Conservation (phyloP, 2,888 invertebrate genomes). For the Spodoptera picta region DNA sequence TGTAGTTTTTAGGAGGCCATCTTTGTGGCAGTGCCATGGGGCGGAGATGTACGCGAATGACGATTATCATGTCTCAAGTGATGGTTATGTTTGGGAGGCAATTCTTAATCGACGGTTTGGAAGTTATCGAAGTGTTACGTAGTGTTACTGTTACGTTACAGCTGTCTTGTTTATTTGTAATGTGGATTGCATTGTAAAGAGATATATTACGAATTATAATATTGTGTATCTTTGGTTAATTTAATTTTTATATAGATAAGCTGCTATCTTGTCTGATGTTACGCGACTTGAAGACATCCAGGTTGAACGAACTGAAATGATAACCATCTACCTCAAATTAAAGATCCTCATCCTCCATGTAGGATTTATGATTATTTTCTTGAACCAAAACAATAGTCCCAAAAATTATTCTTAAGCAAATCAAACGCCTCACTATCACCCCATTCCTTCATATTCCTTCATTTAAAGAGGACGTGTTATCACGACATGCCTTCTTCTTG, state of each 20-base stretch:
- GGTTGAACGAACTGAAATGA: too few species aligned
- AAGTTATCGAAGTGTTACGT: too few species aligned
- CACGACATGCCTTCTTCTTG: constrained; percentile 72
- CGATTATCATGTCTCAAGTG: constrained; percentile 30
- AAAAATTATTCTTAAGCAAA: constrained; percentile 44
- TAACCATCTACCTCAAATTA: too few species aligned
- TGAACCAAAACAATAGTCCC: constrained; percentile 20
- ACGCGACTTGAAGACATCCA: too few species aligned
- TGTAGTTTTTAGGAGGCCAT: constrained; percentile 66
- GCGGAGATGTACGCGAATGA: constrained; percentile 14
- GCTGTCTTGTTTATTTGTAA: too few species aligned
- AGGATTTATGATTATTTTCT: constrained; percentile 1
- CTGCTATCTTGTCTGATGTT: too few species aligned
- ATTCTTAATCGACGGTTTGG: not conserved
- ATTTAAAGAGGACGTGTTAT: constrained; percentile 79
- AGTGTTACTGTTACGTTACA: too few species aligned
- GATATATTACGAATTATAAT: too few species aligned
- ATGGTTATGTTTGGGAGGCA: not conserved
- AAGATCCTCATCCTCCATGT: too few species aligned
- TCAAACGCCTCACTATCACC: constrained; percentile 44
- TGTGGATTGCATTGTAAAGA: too few species aligned
- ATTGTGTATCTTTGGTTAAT: too few species aligned
- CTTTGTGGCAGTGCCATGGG: constrained; percentile 53
- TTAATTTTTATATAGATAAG: too few species aligned
- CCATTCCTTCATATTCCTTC: constrained; percentile 49